Conservation (phyloP, 1,140 invertebrate species). For the Tetramorium simillimum region DNA sequence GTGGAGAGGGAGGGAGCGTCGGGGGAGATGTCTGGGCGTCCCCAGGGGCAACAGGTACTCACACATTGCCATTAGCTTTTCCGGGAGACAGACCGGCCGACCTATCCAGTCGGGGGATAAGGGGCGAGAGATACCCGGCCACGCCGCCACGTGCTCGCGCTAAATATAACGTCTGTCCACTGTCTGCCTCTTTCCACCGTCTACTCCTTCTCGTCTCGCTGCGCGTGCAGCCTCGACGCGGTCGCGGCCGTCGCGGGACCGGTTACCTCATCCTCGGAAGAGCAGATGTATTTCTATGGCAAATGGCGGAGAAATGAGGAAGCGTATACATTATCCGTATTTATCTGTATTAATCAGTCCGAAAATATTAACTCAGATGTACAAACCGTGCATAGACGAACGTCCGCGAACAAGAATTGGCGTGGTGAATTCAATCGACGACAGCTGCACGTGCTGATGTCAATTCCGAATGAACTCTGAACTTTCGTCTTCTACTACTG, state of each 20-base stretch:
- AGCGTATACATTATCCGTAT: background rate
- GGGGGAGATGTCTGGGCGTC: slow-evolving; percentile 66
- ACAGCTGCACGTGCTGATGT: background rate
- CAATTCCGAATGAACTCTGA: slow-evolving; percentile 35
- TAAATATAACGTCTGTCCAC: slow-evolving; percentile 76
- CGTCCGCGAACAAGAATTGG: background rate
- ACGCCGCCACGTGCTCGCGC: slow-evolving; percentile 75
- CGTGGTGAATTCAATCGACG: background rate
- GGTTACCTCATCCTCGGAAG: slow-evolving; percentile 1
- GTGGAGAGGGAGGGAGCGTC: background rate
- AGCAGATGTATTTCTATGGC: background rate
- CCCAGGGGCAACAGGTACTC: slow-evolving; percentile 75
- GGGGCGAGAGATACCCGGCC: slow-evolving; percentile 63
- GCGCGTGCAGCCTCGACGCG: slow-evolving; percentile 11
- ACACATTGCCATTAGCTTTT: slow-evolving; percentile 70
- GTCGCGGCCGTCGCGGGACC: background rate
- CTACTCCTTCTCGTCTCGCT: slow-evolving; percentile 20
- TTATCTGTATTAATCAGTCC: background rate
- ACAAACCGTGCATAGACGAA: background rate
- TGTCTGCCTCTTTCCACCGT: slow-evolving; percentile 62
- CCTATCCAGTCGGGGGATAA: background rate
- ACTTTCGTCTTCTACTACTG: background rate
- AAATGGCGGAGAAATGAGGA: background rate
- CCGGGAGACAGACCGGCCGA: slow-evolving; percentile 35
- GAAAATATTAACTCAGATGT: background rate